These are phyloP conservation scores for Clistopyga incitator DNA, from an alignment of 2,888 invertebrate genomes.

Conservation along the genomic window DNA sequence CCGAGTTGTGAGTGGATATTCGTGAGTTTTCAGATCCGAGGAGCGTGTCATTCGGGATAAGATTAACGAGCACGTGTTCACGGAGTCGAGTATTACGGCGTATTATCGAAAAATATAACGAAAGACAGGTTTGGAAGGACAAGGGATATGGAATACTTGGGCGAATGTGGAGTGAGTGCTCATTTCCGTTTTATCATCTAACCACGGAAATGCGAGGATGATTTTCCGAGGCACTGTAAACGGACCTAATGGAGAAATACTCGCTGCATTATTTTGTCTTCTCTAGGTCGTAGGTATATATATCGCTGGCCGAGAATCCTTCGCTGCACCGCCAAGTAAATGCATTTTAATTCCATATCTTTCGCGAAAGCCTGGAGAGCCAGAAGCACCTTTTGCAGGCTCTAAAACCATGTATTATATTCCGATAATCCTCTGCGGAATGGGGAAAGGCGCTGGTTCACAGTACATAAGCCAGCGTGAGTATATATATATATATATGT, in stretches of 20 bases:
- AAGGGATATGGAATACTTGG: background rate
- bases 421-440: constrained; percentile 41
- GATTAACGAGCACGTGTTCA: constrained; percentile 47
- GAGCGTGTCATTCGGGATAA: constrained; percentile 18
- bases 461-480: constrained; percentile 1
- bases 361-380: constrained; percentile 18
- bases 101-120: background rate
- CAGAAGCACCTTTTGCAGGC: constrained; percentile 4
- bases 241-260: constrained; percentile 10
- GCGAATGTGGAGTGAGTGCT: background rate
- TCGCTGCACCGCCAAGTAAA: constrained; percentile 6
- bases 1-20: background rate
- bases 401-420: constrained; percentile 34
- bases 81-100: background rate
- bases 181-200: constrained; percentile 17
- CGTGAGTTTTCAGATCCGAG: background rate
- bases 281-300: background rate
- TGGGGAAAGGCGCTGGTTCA: constrained; percentile 25
- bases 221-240: background rate
- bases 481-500: background rate
- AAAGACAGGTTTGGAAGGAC: background rate
- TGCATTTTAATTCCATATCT: constrained; percentile 44
- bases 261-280: constrained; percentile 34
- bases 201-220: background rate
- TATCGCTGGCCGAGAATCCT: background rate